Conservation (phyloP, 1,140 invertebrate genomes). For the Manduca sexta region DNA sequence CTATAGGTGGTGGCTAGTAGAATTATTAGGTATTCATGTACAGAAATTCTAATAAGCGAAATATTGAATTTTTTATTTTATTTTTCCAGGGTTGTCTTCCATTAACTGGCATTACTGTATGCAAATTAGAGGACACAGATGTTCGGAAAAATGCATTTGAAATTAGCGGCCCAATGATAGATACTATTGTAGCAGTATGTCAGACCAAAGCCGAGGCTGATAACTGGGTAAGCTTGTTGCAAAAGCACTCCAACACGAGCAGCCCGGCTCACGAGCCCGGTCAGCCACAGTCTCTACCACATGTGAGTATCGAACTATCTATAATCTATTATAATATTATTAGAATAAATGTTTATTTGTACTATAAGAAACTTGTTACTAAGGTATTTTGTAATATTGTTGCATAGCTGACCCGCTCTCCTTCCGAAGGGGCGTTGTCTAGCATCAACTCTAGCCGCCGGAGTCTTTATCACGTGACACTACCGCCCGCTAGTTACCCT, state of each 20-base stretch:
- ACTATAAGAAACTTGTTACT: constrained; percentile 7
- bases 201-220: constrained; percentile 88
- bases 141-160: constrained; percentile 92
- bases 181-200: constrained; percentile 90
- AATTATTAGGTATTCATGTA: no score
- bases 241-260: constrained; percentile 75
- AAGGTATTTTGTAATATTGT: constrained; percentile 34
- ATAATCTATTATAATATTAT: constrained; percentile 2
- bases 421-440: constrained; percentile 68
- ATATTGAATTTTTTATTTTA: not conserved
- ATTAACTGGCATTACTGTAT: constrained; percentile 87
- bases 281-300: constrained; percentile 66
- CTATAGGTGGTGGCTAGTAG: no score
- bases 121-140: constrained; percentile 85
- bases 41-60: no score
- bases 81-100: constrained; percentile 88
- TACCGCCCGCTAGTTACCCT: constrained; percentile 77
- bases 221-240: constrained; percentile 89
- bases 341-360: constrained; percentile 14
- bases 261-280: constrained; percentile 53
- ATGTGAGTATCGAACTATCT: constrained; percentile 48
- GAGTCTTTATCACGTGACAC: constrained; percentile 73
- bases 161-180: constrained; percentile 93
- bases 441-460: constrained; percentile 67
- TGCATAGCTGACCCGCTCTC: constrained; percentile 65